Base-by-base conservation (phyloP, 1,140 invertebrate genomes). In the Calliopsis andreniformis region DNA sequence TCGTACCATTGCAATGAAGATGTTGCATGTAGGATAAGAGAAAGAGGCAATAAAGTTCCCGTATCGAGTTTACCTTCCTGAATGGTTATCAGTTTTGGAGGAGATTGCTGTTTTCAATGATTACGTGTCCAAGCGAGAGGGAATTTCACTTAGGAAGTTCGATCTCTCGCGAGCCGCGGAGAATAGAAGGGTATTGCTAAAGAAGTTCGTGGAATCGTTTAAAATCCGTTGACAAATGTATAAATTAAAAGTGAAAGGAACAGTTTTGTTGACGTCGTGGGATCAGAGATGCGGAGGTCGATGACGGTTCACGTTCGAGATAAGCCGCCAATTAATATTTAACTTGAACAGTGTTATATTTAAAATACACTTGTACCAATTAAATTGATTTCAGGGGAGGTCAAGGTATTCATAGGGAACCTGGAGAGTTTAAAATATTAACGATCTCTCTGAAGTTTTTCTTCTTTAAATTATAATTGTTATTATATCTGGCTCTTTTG, bases 121-220 rank as follows among this genome's bases (percentile, higher is more conserved):
- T 82, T 78, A 42, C 39, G 30, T 28, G 51, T 68, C 56, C 58
- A 43, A 82, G 56, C 76, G 64, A 78, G 51, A 82, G 75, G 63
- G 25, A 69, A 55, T 73, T 78, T 78, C 73, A 61, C 72, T 70
- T 72, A 39, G 25, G 42, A 77, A 56, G 53, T 47, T 82, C 47
- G 20, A 64, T 73, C 49, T 55, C 49, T 55, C 20, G 30, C 32
- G 28, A 64, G 64, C 35, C 23, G 0, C 0, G 28, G 3, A 3
- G 35, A 39, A 39, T 10, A 2, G 1, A 5, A 18, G 18, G 7
- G 18, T 30, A 56, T 66, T 66, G 39, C 28, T 14, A 30, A 63
- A 71, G 12, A 6, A 2, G 18, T 7, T 16, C 20, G 4, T 51
- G 1, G 42, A 32, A 55, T 43, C 39, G 25, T 20, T 64, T 25